Evolutionary conservation across 2,797 vertebrate genomes (phyloP).

Genomic region (Epinephelus awoara): DNA sequence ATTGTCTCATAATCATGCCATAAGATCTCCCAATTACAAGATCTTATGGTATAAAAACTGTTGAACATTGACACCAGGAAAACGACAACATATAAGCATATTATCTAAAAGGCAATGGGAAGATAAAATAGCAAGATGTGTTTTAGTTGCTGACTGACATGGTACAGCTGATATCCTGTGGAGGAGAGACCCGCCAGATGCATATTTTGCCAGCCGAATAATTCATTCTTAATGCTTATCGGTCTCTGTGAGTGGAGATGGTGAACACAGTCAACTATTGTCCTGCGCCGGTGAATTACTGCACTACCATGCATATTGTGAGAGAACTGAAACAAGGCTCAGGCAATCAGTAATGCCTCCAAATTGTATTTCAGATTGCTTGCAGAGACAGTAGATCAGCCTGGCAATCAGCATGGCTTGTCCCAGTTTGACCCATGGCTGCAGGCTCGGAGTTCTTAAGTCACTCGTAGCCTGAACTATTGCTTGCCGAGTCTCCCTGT

Average conservation of each 20-base stretch:
- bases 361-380: background rate
- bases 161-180: background rate
- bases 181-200: constrained; percentile 9
- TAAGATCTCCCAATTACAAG: too few relatives aligned
- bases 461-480: background rate
- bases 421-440: constrained; percentile 10
- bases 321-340: background rate
- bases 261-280: background rate
- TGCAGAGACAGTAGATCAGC: background rate
- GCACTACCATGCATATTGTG: background rate
- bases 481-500: background rate
- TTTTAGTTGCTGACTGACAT: background rate
- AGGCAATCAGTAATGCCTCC: constrained; percentile 7
- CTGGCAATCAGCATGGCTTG: constrained; percentile 6
- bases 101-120: background rate
- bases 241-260: constrained; percentile 1
- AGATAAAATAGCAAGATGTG: background rate
- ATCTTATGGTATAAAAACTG: background rate
- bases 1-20: too few relatives aligned
- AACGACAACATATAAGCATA: background rate
- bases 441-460: constrained; percentile 9
- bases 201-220: constrained; percentile 7
- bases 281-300: background rate
- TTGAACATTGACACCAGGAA: too few relatives aligned
- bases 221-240: constrained; percentile 31